These are phyloP conservation scores for Xyliphius kryptos DNA, from an alignment of 2,113 vertebrate genomes.

Conservation along the genomic window DNA sequence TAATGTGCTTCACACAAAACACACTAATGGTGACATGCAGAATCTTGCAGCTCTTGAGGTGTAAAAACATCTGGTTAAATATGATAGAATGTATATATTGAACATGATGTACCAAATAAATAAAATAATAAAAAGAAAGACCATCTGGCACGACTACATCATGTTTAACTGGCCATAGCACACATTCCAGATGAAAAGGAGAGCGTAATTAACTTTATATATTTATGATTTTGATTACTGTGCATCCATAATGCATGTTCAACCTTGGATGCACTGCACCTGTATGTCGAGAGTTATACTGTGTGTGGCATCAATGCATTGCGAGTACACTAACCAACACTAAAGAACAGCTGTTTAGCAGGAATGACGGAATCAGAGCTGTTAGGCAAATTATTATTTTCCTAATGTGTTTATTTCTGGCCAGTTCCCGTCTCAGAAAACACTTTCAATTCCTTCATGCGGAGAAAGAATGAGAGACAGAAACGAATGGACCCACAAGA, in stretches of 20 bases:
- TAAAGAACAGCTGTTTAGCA: too few species aligned
- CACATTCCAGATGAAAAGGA: conserved; percentile 8
- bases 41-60: not conserved
- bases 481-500: too few species aligned
- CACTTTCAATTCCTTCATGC: too few species aligned
- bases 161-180: conserved; percentile 9
- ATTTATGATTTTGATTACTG: not conserved
- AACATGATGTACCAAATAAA: conserved; percentile 6
- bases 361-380: too few species aligned
- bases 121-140: conserved; percentile 8
- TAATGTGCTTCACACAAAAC: not conserved
- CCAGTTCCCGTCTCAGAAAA: too few species aligned
- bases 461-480: too few species aligned
- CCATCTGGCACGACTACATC: conserved; percentile 17
- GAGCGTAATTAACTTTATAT: not conserved
- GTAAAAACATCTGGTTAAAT: conserved; percentile 17
- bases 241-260: not conserved
- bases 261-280: not conserved
- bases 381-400: too few species aligned
- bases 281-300: not conserved
- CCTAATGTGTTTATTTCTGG: too few species aligned
- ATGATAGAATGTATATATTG: conserved; percentile 10
- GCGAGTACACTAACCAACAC: not conserved
- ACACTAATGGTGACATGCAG: not conserved
- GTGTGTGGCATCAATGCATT: not conserved